Evolutionary conservation across 2,888 invertebrate genomes (phyloP), one percentile per base, ranked within the genome.

Genomic region (Callosobruchus maculatus): DNA sequence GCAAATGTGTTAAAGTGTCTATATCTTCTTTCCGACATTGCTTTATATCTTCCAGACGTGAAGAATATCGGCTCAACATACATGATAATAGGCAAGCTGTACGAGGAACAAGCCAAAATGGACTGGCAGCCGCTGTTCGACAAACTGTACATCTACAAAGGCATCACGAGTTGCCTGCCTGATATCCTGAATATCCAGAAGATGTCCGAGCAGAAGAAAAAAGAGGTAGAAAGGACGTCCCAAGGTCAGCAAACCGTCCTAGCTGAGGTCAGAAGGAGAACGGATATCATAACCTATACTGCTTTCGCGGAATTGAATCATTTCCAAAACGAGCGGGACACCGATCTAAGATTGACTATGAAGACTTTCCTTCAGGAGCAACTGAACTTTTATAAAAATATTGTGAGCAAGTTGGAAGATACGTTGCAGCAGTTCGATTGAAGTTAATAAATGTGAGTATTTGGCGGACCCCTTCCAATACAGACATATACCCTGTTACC

Each of bases 251-350:
- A 93, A 76, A 91, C 91, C 21, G 95, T 96, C 83, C 88, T 96
- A 77, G 92, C 93, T 78, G 95, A 94, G 84, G 93, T 97, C 18
- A 89, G 93, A 77, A 91, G 93, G 80, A 91, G 97, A 81, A 95
- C 96, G 0, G 98, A 99, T 86, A 92, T 96, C 20, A 93, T 98
- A 83, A 96, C 97, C 0, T 98, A 97, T 85, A 93, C 97, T 0
- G 91, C 97, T 76, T 91, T 98, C 85, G 97, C 98, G 73, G 99
- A 99, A 90, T 93, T 98, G 81, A 93, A 94, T 81, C 97, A 98
- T 86, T 98, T 99, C 86, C 96, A 97, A 85, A 88, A 90, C 26
- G 97, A 97, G 84, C 90, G 97, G 79, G 94, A 95, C 70, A 90
- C 90, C 68, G 97, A 99, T 88, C 91, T 97, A 81, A 95, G 94